Percentiles rank a stretch among this genome's conserved stretches.
Evolutionary conservation across 2,113 vertebrate species (phyloP).

Genomic region (Mionectes macconnelli): DNA sequence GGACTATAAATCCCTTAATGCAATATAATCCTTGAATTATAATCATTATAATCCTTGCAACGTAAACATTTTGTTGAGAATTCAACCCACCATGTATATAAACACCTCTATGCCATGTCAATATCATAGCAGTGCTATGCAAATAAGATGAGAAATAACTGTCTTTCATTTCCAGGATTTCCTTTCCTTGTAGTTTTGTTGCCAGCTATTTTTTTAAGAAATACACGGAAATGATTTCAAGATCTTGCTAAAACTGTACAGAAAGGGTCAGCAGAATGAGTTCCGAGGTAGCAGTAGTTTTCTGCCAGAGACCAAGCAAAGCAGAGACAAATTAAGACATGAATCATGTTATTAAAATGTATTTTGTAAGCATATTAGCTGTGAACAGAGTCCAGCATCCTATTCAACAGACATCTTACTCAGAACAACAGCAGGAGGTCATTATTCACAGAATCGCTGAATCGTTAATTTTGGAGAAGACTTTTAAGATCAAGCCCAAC

Average conservation of each 20-base stretch:
- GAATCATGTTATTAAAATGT: neutral
- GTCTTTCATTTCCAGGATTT: neutral
- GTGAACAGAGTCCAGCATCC: neutral
- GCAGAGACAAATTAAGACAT: neutral
- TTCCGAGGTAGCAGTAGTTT: neutral
- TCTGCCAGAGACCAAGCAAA: neutral
- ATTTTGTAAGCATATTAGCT: neutral
- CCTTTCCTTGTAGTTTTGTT: neutral
- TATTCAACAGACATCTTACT: neutral
- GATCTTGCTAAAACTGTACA: neutral
- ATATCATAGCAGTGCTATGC: neutral
- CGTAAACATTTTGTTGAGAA: neutral
- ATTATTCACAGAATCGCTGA: neutral
- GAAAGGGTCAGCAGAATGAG: neutral
- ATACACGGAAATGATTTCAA: neutral
- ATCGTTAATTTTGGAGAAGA: neutral
- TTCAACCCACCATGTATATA: neutral
- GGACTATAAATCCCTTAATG: neutral
- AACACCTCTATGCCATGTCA: neutral
- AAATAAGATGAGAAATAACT: neutral
- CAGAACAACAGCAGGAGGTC: neutral
- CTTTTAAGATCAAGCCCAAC: neutral
- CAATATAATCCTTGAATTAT: neutral
- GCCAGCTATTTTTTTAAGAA: neutral
- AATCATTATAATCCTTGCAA: neutral